Conservation (phyloP, 2,888 invertebrate species). For the Trichogramma dendrolimi region DNA sequence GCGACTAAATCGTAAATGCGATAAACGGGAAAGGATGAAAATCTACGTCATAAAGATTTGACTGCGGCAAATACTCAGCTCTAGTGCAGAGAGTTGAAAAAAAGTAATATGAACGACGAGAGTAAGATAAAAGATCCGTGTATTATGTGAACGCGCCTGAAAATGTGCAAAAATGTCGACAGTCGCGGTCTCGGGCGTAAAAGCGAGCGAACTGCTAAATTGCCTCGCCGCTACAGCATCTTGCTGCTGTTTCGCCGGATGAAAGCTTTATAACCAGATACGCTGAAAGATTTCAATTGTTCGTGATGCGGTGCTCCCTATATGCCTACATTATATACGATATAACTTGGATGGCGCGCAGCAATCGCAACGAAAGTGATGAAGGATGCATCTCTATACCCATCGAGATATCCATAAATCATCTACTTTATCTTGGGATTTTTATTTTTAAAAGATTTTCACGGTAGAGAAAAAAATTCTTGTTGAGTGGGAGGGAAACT, state of each 20-base stretch:
- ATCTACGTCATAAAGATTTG: no score
- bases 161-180: background rate
- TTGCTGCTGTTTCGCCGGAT: constrained; percentile 6
- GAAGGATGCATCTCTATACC: no score
- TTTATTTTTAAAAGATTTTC: no score
- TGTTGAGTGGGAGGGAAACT: no score
- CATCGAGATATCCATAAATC: no score
- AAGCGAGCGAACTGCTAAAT: constrained; percentile 17
- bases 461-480: no score
- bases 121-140: background rate
- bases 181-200: background rate
- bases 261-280: no score
- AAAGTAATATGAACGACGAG: background rate
- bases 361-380: constrained; percentile 5
- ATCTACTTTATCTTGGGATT: no score
- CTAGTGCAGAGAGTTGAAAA: background rate
- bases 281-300: constrained; percentile 12
- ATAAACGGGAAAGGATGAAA: no score
- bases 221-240: background rate
- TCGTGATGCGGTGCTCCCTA: background rate
- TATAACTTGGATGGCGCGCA: background rate
- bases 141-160: background rate
- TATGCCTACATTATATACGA: background rate
- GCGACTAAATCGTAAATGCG: no score
- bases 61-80: background rate